phyloP scores from a whole-genome alignment of 2,113 vertebrate genomes.

The Notechis scutatus region DNA sequence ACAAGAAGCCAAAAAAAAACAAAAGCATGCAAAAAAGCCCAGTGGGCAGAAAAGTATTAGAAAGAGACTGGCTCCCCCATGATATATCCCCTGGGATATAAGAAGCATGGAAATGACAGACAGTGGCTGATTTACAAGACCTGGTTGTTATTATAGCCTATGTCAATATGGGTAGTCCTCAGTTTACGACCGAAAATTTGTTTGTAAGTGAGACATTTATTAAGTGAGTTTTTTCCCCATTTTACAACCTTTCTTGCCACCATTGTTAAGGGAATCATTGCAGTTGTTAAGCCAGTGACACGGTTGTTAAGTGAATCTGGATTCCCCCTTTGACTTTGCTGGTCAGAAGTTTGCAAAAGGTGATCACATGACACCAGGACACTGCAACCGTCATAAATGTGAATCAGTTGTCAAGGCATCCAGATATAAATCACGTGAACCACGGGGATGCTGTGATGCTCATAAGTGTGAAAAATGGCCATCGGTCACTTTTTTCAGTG shows the following conservation, averaged over 20 bases:
- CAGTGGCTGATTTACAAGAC: neutral
- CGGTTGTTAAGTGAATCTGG: neutral
- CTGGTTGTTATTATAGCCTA: neutral
- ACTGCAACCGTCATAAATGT: neutral
- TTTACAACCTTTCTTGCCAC: neutral
- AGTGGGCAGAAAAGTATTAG: neutral
- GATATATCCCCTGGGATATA: neutral
- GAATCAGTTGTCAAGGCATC: neutral
- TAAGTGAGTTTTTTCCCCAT: neutral
- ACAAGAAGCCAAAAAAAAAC: neutral
- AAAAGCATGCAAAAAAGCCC: neutral
- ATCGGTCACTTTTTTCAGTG: neutral
- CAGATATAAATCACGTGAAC: neutral
- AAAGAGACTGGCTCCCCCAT: neutral
- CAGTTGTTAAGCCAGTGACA: neutral
- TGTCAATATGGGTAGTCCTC: neutral
- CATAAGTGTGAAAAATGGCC: neutral
- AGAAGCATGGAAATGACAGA: neutral
- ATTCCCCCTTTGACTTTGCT: neutral
- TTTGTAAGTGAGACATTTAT: neutral
- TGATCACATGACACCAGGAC: neutral
- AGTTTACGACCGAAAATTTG: neutral
- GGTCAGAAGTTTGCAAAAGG: neutral
- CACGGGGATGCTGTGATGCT: neutral
- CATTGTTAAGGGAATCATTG: neutral